Base-by-base conservation (phyloP, 2,113 vertebrate species). In the Oxygymnocypris stewartii region DNA sequence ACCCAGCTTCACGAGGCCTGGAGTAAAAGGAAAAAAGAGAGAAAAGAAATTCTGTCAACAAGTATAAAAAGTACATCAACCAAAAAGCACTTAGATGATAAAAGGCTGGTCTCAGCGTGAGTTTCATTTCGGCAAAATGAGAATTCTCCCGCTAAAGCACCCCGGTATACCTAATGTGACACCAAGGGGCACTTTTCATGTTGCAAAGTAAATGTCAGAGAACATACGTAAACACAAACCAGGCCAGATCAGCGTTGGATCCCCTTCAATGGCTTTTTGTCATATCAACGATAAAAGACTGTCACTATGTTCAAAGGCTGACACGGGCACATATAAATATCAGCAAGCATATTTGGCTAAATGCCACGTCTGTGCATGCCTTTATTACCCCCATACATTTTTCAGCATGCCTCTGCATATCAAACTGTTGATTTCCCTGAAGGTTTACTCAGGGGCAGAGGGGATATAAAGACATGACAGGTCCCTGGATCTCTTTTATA, bases 1-100 rank as follows among this genome's bases (percentile, higher is more conserved):
- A 61, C 97, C 98, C 85, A 99, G 95, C 93, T 99, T 99, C 94
- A 99, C 98, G 79, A 99, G 95, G 78, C 98, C 98, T 99, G 94
- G 79, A 59, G 61, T 3, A 12, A 63, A 67, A 77, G 35, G 20
- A 74, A 74, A 73, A 4, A 42, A 61, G 37, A 80, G 40, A 65
- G 59, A 51, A 87, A 69, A 51, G 25, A 47, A 71, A 65, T 76
- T 54, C 80, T 44, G 76, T 85, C 80, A 88, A 28, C 82, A 82
- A 85, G 81, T n/a, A 81, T 14, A 75, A 40, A 81, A 85, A 88
- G 25, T 59, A 14, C 42, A 69, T 85, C 82, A 77, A 61, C 65
- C 77, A 80, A 88, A 84, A 73, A 84, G 82, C 80, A 61, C 74
- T 80, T 75, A 67, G 86, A 77, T 81, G 79, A 86, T 87, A 85